A percentile compares a stretch with the other conserved stretches of the same genome.
Evolutionary conservation across 2,888 invertebrate genomes (phyloP).

Genomic region (Malachius bipustulatus): DNA sequence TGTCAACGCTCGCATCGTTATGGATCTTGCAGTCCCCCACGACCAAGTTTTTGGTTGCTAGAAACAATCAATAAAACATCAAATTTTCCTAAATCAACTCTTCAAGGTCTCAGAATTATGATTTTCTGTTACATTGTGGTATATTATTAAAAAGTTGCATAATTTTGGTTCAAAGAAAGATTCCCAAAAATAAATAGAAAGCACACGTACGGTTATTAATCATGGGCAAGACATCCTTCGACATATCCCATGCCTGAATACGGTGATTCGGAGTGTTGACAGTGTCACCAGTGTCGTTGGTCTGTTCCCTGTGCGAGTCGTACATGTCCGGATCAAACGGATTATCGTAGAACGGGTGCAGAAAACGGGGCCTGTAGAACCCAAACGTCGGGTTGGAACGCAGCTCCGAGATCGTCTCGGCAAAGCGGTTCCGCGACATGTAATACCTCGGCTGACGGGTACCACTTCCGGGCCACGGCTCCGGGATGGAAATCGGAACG

Average conservation of each 20-base stretch:
- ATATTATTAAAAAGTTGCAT: no score
- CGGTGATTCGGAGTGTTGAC: conserved; percentile 60
- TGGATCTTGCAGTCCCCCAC: conserved; percentile 73
- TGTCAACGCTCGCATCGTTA: conserved; percentile 77
- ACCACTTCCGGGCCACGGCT: conserved; percentile 20
- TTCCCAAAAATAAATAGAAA: conserved; percentile 5
- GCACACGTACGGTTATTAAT: conserved; percentile 54
- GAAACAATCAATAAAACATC: no score
- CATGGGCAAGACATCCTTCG: conserved; percentile 55
- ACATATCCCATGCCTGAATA: conserved; percentile 78
- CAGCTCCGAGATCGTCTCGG: conserved; percentile 28
- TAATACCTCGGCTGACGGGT: conserved; percentile 18
- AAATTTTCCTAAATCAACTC: no score
- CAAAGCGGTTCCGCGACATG: conserved; percentile 25
- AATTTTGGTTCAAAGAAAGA: no score
- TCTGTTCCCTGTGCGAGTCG: conserved; percentile 32
- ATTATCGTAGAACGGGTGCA: conserved; percentile 41
- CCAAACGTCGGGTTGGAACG: conserved; percentile 21
- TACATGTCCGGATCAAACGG: conserved; percentile 35
- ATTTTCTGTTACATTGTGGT: no score
- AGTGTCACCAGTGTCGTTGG: conserved; percentile 36
- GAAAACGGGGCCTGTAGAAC: conserved; percentile 33
- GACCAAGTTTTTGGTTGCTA: conserved; percentile 62
- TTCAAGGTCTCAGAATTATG: no score
- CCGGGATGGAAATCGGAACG: conserved; percentile 38